phyloP scores from a whole-genome alignment of 1,140 invertebrate species.

The Pogonomyrmex barbatus region DNA sequence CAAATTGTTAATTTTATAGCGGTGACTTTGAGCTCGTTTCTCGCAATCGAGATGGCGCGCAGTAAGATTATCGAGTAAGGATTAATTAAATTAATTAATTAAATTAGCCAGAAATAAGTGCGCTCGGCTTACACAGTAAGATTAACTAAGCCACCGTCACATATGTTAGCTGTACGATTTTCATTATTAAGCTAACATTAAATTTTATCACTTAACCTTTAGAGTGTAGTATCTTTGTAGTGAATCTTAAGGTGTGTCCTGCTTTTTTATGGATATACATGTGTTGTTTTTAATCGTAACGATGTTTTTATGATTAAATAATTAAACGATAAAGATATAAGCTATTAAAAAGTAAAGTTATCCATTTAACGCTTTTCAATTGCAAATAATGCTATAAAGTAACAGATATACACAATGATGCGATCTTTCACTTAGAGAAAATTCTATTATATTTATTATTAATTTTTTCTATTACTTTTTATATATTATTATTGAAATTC shows the following conservation, averaged over 20 bases:
- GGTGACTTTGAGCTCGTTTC: slow-evolving; percentile 57
- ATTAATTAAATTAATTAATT: slow-evolving; percentile 65
- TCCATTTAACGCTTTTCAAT: slow-evolving; percentile 53
- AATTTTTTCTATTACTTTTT: slow-evolving; percentile 5
- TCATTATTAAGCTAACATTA: slow-evolving; percentile 74
- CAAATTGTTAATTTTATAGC: slow-evolving; percentile 69
- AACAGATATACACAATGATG: background rate
- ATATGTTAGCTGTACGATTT: slow-evolving; percentile 68
- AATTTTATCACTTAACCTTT: slow-evolving; percentile 71
- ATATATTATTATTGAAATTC: slow-evolving; percentile 5
- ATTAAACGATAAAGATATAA: slow-evolving; percentile 50
- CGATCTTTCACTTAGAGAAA: background rate
- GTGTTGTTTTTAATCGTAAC: slow-evolving; percentile 45
- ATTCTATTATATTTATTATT: background rate
- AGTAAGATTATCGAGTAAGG: slow-evolving; percentile 68
- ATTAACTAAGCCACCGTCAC: slow-evolving; percentile 72
- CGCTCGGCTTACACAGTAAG: slow-evolving; percentile 75
- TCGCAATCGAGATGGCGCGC: slow-evolving; percentile 53
- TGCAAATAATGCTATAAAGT: background rate
- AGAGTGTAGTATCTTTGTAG: slow-evolving; percentile 63
- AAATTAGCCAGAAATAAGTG: slow-evolving; percentile 68
- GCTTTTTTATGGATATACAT: slow-evolving; percentile 56
- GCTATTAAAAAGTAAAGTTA: slow-evolving; percentile 4
- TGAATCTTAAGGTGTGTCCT: slow-evolving; percentile 51
- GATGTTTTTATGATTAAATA: slow-evolving; percentile 46